Evolutionary conservation across 2,888 invertebrate genomes (phyloP), one percentile per base, ranked within the genome.

Genomic region (Dolomedes plantarius): DNA sequence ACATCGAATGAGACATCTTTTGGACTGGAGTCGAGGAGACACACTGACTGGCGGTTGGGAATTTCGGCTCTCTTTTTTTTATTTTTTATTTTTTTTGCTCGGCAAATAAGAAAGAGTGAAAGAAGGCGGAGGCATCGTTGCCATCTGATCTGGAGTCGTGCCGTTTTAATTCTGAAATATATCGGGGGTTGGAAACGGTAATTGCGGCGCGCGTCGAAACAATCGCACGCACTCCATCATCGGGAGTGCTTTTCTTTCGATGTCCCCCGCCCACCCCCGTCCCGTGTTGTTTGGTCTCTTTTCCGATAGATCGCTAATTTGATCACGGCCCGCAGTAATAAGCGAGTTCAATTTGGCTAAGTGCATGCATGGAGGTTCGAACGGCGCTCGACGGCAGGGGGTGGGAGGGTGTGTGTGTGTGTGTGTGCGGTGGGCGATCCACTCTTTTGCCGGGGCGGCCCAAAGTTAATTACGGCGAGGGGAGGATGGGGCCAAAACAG

Each of bases 261-360:
- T 19, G 19, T 23, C 23, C 36, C 50, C 46, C 27, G 27, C 41
- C 13, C 31, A 36, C 32, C 56, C 56, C 78, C 73, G 27, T 62
- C 32, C 50, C 28, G 46, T 74, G 65, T 76, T 71, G 64, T 71
- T 72, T 68, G 80, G 80, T 79, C 76, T 80, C 80, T 74, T 78
- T 82, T 82, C 87, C 79, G 71, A 87, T 75, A 78, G 83, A 83
- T 87, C 87, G 83, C 87, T 87, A 87, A 87, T 87, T 87, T 79
- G 83, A 87, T 87, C 87, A 87, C 73, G 74, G 41, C 79, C 74
- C 79, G 50, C 75, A 69, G 83, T 83, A 83, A 87, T 83, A 83
- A 83, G 87, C 83, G 32, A 72, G 76, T 83, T 80, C 87, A 87
- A 87, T 87, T 87, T 87, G 79, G 87, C 83, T 87, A 83, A 87